These are phyloP conservation scores for Diplosoma virens DNA, from an alignment of 23 tunicate species.

Conservation along the genomic window DNA sequence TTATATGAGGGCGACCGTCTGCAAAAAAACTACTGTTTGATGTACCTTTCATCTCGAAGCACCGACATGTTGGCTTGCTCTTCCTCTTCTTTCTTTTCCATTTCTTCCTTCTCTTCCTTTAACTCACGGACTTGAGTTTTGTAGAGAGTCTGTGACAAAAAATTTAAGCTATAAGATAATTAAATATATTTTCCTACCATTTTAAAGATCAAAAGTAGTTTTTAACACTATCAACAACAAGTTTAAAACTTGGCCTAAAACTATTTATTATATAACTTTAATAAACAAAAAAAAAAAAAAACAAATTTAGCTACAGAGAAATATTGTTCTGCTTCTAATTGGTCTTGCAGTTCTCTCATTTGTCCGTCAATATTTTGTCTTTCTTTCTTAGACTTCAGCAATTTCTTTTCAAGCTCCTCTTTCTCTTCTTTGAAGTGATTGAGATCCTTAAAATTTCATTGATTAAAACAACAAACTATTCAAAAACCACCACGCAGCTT, in stretches of 20 bases:
- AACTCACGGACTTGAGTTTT: constrained; percentile 84
- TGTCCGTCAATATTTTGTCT: constrained; percentile 77
- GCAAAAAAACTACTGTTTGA: too few relatives aligned
- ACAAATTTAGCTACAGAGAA: constrained; percentile 51
- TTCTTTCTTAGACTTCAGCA: constrained; percentile 66
- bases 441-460: constrained; percentile 69
- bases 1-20: too few relatives aligned
- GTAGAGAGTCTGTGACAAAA: constrained; percentile 62
- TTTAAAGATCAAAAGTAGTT: too few relatives aligned
- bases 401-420: constrained; percentile 58
- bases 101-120: constrained; percentile 86
- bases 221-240: too few relatives aligned
- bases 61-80: constrained; percentile 25
- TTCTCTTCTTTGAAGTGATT: constrained; percentile 66
- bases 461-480: too few relatives aligned
- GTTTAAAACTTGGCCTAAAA: too few relatives aligned
- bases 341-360: constrained; percentile 97
- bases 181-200: too few relatives aligned
- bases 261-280: too few relatives aligned
- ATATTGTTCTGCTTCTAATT: constrained; percentile 94
- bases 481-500: too few relatives aligned
- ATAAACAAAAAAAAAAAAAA: not conserved
- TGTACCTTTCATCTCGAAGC: constrained; percentile 89
- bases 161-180: not conserved
- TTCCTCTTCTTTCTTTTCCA: constrained; percentile 70